Percentiles rank a stretch among this genome's conserved stretches.
Evolutionary conservation across 2,888 invertebrate species (phyloP).

Genomic region (Clanis bilineata): DNA sequence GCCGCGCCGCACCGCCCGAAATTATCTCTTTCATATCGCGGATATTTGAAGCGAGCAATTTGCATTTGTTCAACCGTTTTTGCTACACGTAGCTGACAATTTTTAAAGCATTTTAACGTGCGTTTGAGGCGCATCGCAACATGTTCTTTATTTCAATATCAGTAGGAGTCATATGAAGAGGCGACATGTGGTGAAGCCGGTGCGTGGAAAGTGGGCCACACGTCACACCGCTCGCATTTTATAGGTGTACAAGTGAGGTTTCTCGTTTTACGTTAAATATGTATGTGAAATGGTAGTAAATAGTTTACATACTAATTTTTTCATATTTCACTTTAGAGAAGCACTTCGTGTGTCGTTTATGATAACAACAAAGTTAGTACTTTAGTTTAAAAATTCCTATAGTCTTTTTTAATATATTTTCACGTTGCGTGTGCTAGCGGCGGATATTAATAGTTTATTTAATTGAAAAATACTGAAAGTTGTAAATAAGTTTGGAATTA

Average conservation of each 20-base stretch:
- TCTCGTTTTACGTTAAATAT: slow-evolving; percentile 54
- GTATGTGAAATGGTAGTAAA: slow-evolving; percentile 33
- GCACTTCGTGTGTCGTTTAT: not conserved
- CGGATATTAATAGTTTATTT: too few relatives aligned
- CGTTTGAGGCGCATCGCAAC: slow-evolving; percentile 33
- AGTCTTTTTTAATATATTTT: too few relatives aligned
- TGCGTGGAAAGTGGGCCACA: slow-evolving; percentile 74
- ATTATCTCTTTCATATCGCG: slow-evolving; percentile 65
- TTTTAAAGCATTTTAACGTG: slow-evolving; percentile 22
- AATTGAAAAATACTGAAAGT: too few relatives aligned
- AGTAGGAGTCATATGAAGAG: slow-evolving; percentile 49
- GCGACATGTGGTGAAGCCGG: slow-evolving; percentile 66
- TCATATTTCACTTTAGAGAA: not conserved
- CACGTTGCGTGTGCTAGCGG: too few relatives aligned
- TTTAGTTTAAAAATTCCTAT: too few relatives aligned
- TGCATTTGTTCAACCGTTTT: slow-evolving; percentile 60
- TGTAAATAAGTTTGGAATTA: too few relatives aligned
- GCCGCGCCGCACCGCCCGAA: slow-evolving; percentile 38
- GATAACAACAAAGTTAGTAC: not conserved
- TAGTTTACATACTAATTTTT: slow-evolving; percentile 9
- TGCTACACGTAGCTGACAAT: slow-evolving; percentile 50
- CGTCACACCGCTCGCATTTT: slow-evolving; percentile 78
- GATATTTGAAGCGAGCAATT: slow-evolving; percentile 63
- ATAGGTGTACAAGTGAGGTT: slow-evolving; percentile 64
- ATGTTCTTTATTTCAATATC: slow-evolving; percentile 49